Evolutionary conservation across 2,113 vertebrate species (phyloP).

Genomic region (Pelodiscus sinensis): DNA sequence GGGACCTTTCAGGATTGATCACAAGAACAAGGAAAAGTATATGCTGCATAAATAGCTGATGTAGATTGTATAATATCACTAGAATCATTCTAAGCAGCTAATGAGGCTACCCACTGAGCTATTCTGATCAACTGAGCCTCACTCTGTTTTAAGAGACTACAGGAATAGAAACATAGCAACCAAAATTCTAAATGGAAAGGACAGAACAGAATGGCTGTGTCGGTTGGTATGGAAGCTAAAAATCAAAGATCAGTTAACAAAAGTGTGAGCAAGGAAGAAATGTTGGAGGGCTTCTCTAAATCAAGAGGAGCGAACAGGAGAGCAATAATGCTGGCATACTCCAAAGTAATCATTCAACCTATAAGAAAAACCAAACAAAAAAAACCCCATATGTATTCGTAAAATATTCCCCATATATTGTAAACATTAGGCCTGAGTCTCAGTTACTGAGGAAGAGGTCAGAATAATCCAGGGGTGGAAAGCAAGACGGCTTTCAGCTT

Average conservation of each 20-base stretch:
- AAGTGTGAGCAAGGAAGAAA: not conserved
- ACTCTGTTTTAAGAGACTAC: not conserved
- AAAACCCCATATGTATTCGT: not conserved
- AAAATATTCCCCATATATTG: not conserved
- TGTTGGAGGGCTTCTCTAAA: not conserved
- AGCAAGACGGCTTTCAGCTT: not conserved
- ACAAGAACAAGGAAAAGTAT: constrained; percentile 2
- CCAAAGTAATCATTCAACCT: not conserved
- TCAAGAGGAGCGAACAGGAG: not conserved
- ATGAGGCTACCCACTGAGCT: not conserved
- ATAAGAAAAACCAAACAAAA: too few species aligned
- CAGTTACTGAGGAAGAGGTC: not conserved
- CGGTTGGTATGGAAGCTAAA: not conserved
- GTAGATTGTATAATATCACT: too few species aligned
- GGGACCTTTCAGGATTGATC: not conserved
- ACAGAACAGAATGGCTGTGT: accelerated
- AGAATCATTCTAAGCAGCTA: not conserved
- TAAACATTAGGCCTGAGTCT: not conserved
- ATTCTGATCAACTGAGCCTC: not conserved
- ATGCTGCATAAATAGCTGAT: not conserved
- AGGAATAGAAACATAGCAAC: not conserved
- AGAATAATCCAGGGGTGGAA: not conserved
- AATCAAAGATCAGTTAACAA: not conserved
- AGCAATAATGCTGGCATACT: not conserved
- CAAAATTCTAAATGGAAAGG: not conserved